Conservation (phyloP, 2,888 invertebrate genomes). For the Limenitis arthemis region DNA sequence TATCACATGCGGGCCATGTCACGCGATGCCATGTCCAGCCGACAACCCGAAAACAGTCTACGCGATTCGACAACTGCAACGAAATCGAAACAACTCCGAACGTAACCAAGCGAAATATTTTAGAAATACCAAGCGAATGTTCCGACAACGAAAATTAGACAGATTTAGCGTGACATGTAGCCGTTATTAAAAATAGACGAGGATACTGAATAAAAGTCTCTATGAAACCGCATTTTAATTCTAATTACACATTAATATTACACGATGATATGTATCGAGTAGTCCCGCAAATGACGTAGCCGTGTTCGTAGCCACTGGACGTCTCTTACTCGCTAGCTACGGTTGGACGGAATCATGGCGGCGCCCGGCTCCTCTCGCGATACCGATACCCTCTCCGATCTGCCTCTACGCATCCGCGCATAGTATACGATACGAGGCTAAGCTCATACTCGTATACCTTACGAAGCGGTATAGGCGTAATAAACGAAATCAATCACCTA, state of each 20-base stretch:
- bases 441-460: too few species aligned
- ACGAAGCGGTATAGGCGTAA: background rate
- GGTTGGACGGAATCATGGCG: conserved; percentile 73
- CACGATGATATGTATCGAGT: conserved; percentile 81
- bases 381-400: conserved; percentile 26
- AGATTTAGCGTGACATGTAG: conserved; percentile 62
- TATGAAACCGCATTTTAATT: conserved; percentile 68
- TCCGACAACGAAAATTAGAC: conserved; percentile 40
- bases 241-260: conserved; percentile 75
- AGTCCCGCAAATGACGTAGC: conserved; percentile 76
- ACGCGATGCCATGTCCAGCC: conserved; percentile 43
- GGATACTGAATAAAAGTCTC: conserved; percentile 71
- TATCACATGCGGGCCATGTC: conserved; percentile 69
- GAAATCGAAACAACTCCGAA: conserved; percentile 33
- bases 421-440: too few species aligned
- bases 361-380: conserved; percentile 45
- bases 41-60: conserved; percentile 45
- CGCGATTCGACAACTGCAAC: conserved; percentile 53
- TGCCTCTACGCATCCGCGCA: background rate
- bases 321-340: conserved; percentile 73
- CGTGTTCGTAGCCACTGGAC: conserved; percentile 72
- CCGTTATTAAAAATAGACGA: conserved; percentile 65
- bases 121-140: conserved; percentile 44
- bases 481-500: conserved; percentile 1
- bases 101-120: conserved; percentile 24